A percentile compares a stretch with the other conserved stretches of the same genome.
These are phyloP conservation scores for Drosophila subobscura DNA, from an alignment of 1,140 invertebrate genomes.

Conservation along the genomic window DNA sequence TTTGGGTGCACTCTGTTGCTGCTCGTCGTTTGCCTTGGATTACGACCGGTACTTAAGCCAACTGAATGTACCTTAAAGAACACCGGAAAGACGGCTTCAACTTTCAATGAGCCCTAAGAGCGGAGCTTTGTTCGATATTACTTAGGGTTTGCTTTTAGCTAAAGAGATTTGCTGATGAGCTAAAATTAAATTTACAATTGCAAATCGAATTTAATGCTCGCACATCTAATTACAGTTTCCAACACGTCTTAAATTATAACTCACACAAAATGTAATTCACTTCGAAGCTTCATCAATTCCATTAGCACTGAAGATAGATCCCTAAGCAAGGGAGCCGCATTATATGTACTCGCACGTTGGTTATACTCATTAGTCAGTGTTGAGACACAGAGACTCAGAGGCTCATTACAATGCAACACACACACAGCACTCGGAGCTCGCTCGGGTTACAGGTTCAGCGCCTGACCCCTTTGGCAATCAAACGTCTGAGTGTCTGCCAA, in stretches of 20 bases:
- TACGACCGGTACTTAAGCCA: slow-evolving; percentile 29
- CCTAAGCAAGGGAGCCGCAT: background rate
- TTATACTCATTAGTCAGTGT: background rate
- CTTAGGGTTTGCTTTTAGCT: background rate
- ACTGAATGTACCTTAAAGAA: slow-evolving; percentile 31
- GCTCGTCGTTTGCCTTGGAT: slow-evolving; percentile 51
- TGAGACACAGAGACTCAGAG: background rate
- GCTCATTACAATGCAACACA: slow-evolving; percentile 45
- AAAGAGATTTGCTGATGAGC: no score
- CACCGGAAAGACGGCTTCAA: slow-evolving; percentile 12
- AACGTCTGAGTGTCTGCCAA: slow-evolving; percentile 30
- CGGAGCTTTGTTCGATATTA: slow-evolving; percentile 14
- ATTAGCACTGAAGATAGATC: slow-evolving; percentile 10
- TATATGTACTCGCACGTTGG: slow-evolving; percentile 7
- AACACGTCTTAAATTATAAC: background rate
- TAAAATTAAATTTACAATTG: no score
- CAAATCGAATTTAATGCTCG: no score
- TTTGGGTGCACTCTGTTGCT: slow-evolving; percentile 65
- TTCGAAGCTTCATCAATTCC: slow-evolving; percentile 22
- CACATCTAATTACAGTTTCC: no score
- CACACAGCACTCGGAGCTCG: background rate
- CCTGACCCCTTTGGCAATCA: slow-evolving; percentile 27
- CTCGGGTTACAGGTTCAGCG: no score
- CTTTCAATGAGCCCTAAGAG: slow-evolving; percentile 25
- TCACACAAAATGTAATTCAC: slow-evolving; percentile 6